Evolutionary conservation across 1,140 invertebrate species (phyloP).

Genomic region (Bombyx mandarina): DNA sequence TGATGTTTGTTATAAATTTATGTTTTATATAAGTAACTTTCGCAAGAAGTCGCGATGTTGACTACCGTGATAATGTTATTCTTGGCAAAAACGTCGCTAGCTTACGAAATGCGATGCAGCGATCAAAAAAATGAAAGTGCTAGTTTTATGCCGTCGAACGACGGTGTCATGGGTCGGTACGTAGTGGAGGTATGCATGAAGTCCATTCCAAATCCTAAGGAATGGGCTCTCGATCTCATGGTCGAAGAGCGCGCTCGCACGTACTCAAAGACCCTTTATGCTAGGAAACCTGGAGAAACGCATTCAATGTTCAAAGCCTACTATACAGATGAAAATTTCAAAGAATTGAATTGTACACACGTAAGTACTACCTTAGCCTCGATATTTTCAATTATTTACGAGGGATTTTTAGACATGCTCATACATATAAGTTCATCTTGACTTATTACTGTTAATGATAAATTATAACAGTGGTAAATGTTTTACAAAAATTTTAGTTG

Average conservation of each 20-base stretch:
- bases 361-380: constrained; percentile 20
- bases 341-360: constrained; percentile 22
- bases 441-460: too few relatives aligned
- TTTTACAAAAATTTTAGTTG: too few relatives aligned
- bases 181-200: constrained; percentile 30
- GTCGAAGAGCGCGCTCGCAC: constrained; percentile 8
- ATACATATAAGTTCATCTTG: too few relatives aligned
- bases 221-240: constrained; percentile 69
- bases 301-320: constrained; percentile 5
- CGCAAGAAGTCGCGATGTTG: constrained; percentile 12
- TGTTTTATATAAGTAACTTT: constrained; percentile 3
- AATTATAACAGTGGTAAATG: too few relatives aligned
- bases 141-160: constrained; percentile 17
- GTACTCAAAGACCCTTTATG: neutral
- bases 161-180: constrained; percentile 24
- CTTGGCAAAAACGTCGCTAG: constrained; percentile 1
- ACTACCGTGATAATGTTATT: constrained; percentile 7
- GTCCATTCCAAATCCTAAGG: constrained; percentile 16
- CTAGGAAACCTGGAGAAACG: neutral
- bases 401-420: too few relatives aligned
- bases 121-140: constrained; percentile 7
- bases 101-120: constrained; percentile 13
- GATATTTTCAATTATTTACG: too few relatives aligned
- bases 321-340: neutral
- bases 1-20: too few relatives aligned